phyloP scores from a whole-genome alignment of 1,140 invertebrate genomes.

The Zaprionus capensis region DNA sequence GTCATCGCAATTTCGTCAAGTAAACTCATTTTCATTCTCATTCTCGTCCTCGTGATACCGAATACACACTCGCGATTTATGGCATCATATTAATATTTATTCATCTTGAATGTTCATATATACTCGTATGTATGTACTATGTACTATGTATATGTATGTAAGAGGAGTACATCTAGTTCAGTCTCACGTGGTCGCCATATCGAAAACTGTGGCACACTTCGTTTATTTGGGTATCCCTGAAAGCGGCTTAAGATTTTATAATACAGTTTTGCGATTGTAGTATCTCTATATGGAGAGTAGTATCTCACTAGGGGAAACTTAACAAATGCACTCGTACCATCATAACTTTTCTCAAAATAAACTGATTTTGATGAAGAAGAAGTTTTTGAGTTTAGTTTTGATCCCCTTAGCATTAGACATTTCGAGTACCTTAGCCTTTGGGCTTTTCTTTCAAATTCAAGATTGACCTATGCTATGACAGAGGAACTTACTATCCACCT shows the following conservation, averaged over 20 bases:
- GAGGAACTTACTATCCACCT: no score
- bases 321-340: no score
- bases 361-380: no score
- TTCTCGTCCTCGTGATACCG: constrained; percentile 32
- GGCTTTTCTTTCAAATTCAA: no score
- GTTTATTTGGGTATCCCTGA: not conserved
- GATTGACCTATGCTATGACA: no score
- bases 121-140: no score
- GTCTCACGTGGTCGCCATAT: constrained; percentile 25
- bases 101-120: not conserved
- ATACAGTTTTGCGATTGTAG: not conserved
- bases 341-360: no score
- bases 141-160: not conserved
- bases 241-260: not conserved
- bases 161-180: constrained; percentile 9
- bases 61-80: constrained; percentile 25
- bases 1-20: constrained; percentile 29
- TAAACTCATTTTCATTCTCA: constrained; percentile 29
- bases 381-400: no score
- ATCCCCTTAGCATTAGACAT: no score
- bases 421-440: no score
- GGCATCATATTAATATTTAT: constrained; percentile 4
- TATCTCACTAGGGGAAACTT: not conserved
- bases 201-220: not conserved
- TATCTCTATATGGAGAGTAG: not conserved